Evolutionary conservation across 2,113 vertebrate genomes (phyloP).

Genomic region (Fukomys damarensis): DNA sequence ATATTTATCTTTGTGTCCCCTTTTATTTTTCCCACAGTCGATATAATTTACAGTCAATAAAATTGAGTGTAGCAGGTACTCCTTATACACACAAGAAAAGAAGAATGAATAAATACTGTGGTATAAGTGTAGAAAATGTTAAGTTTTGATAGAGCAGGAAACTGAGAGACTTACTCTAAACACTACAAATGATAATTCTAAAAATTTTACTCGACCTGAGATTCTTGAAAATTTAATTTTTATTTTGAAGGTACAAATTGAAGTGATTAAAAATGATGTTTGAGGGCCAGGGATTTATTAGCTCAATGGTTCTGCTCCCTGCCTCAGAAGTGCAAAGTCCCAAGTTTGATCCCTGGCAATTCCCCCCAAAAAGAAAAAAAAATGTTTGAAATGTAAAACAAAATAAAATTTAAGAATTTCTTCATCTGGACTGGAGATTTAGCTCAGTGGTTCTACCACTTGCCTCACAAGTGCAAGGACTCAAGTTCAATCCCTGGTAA

Average conservation of each 20-base stretch:
- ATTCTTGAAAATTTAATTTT: background rate
- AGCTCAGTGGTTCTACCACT: too few relatives aligned
- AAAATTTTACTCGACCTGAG: background rate
- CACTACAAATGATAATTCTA: background rate
- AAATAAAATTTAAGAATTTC: background rate
- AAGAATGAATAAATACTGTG: background rate
- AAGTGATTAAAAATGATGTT: background rate
- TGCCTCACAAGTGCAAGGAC: too few relatives aligned
- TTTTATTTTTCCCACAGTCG: background rate
- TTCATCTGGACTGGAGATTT: too few relatives aligned
- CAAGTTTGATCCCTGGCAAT: too few relatives aligned
- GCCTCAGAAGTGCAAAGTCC: too few relatives aligned
- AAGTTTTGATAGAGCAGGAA: background rate
- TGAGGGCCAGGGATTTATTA: too few relatives aligned
- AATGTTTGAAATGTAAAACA: background rate
- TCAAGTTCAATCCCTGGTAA: too few relatives aligned
- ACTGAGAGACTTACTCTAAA: background rate
- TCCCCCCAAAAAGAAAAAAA: too few relatives aligned
- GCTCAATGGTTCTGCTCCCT: too few relatives aligned
- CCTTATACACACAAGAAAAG: background rate
- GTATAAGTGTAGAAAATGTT: background rate
- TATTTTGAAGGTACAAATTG: background rate
- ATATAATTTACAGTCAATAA: accelerated
- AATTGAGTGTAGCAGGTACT: background rate
- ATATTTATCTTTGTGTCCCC: background rate